Conservation (phyloP, 2,113 vertebrate genomes). For the Tychaedon coryphoeus region DNA sequence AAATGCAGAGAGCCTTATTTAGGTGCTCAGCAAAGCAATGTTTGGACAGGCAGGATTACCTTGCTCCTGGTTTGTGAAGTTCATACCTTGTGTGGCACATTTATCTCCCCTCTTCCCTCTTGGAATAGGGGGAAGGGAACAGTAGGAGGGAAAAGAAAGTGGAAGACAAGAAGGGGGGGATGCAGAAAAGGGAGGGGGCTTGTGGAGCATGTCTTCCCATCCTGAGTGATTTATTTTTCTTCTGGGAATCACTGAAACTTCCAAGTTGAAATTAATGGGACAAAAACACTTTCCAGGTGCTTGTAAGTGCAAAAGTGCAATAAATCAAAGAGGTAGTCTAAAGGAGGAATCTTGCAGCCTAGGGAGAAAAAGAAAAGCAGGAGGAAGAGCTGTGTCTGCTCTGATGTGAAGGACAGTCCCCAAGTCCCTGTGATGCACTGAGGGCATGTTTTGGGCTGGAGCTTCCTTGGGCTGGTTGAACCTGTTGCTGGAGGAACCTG, state of each 20-base stretch:
- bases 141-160: slow-evolving; percentile 6
- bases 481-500: background rate
- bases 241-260: slow-evolving; percentile 16
- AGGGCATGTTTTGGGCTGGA: background rate
- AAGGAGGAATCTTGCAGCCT: background rate
- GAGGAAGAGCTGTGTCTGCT: background rate
- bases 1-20: background rate
- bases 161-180: background rate
- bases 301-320: background rate
- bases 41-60: background rate
- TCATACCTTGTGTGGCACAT: background rate
- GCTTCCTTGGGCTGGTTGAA: background rate
- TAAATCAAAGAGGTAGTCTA: slow-evolving; percentile 19
- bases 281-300: slow-evolving; percentile 54
- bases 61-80: background rate
- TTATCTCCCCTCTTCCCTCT: background rate
- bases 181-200: background rate
- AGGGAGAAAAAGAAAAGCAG: background rate
- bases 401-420: background rate
- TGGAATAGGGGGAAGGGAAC: background rate
- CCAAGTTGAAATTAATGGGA: slow-evolving; percentile 45
- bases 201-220: background rate
- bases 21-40: background rate
- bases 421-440: background rate
- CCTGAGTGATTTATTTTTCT: slow-evolving; percentile 34